A percentile compares a stretch with the other conserved stretches of the same genome.
phyloP scores from a whole-genome alignment of 1,140 invertebrate genomes.

The Drosophila rufa region DNA sequence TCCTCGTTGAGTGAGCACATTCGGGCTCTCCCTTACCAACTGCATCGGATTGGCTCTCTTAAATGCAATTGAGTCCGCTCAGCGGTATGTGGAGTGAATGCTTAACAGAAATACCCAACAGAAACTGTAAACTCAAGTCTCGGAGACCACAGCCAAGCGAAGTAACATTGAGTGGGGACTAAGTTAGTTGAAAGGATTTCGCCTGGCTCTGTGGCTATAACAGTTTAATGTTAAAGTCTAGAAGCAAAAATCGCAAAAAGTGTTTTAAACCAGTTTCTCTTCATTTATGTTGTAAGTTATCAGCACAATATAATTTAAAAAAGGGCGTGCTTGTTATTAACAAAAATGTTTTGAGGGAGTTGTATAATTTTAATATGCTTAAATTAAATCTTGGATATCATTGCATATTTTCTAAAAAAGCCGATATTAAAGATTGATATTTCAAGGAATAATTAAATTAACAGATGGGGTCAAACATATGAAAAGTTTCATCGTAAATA shows the following conservation, averaged over 20 bases:
- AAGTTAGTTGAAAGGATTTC: neutral
- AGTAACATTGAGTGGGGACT: neutral
- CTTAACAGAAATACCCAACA: neutral
- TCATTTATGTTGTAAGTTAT: neutral
- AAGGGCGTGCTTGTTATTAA: neutral
- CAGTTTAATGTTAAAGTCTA: neutral
- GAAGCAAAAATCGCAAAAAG: no score
- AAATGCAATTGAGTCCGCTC: slow-evolving; percentile 27
- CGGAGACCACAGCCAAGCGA: neutral
- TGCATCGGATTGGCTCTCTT: slow-evolving; percentile 24
- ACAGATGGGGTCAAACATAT: no score
- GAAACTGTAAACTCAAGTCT: slow-evolving; percentile 1
- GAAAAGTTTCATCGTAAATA: no score
- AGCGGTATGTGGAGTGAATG: neutral
- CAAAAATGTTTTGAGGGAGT: no score
- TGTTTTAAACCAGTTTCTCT: neutral
- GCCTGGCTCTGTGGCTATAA: neutral
- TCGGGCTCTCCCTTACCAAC: slow-evolving; percentile 2
- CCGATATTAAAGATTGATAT: no score
- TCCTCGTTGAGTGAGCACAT: neutral
- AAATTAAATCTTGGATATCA: no score
- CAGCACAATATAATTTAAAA: neutral
- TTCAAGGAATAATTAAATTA: no score
- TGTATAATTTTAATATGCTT: no score
- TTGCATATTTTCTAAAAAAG: no score